These are phyloP conservation scores for Neoscelio sp. DNA, from an alignment of 2,888 invertebrate species.

Conservation along the genomic window DNA sequence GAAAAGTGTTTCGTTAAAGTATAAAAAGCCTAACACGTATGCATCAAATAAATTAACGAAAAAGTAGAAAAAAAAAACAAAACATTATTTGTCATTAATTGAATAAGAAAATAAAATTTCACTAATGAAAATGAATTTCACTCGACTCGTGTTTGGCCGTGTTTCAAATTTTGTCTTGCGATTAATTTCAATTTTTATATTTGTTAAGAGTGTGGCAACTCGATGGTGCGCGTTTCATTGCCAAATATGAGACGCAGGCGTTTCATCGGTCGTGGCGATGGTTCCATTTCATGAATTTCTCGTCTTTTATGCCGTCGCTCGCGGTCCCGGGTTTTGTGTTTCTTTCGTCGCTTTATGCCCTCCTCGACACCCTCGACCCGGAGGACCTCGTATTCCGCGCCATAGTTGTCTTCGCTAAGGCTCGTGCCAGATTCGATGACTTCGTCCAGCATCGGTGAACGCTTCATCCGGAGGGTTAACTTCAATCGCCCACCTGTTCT, in stretches of 20 bases:
- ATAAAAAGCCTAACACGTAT: no score
- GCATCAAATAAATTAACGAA: no score
- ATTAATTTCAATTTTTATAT: constrained; percentile 69
- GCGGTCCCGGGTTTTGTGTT: constrained; percentile 85
- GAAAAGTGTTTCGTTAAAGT: constrained; percentile 50
- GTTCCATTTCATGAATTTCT: constrained; percentile 85
- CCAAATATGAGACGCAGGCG: constrained; percentile 94
- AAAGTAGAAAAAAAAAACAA: no score
- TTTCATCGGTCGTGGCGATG: constrained; percentile 91
- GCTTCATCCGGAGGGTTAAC: constrained; percentile 93
- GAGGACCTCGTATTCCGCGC: constrained; percentile 93
- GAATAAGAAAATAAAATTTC: constrained; percentile 25
- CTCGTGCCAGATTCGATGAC: constrained; percentile 92
- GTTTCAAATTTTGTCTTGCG: constrained; percentile 2
- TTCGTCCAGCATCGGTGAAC: constrained; percentile 93
- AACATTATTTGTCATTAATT: no score
- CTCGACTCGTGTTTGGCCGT: constrained; percentile 23
- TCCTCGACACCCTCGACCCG: constrained; percentile 90
- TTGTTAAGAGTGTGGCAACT: constrained; percentile 90
- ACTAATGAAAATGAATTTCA: no score
- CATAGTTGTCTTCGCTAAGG: constrained; percentile 86
- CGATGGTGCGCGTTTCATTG: constrained; percentile 94
- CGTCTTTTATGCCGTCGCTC: constrained; percentile 86
- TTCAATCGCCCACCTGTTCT: constrained; percentile 86
- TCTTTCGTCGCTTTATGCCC: constrained; percentile 83